Percentiles rank a stretch among this genome's conserved stretches.
These are phyloP conservation scores for Elephantulus edwardii DNA, from an alignment of 2,113 vertebrate species.

Conservation along the genomic window DNA sequence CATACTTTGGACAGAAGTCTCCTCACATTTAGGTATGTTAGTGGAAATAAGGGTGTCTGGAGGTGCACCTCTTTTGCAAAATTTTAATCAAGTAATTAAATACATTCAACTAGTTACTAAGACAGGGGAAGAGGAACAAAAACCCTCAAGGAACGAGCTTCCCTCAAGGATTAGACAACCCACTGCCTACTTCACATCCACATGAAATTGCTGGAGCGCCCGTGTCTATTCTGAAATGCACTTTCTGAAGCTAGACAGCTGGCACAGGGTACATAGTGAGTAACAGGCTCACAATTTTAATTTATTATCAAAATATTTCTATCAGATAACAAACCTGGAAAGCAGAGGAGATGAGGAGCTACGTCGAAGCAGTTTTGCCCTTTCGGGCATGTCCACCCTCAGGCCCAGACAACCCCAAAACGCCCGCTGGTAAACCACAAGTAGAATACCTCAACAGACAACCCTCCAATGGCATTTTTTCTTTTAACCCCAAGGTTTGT, in stretches of 20 bases:
- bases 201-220: background rate
- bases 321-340: constrained; percentile 78
- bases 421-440: constrained; percentile 69
- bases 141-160: background rate
- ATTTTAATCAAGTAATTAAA: background rate
- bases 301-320: constrained; percentile 85
- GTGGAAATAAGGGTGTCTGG: constrained; percentile 5
- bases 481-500: constrained; percentile 65
- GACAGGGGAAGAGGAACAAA: background rate
- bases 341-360: constrained; percentile 64
- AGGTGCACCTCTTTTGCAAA: background rate
- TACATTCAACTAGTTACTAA: background rate
- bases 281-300: constrained; percentile 70
- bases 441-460: constrained; percentile 70
- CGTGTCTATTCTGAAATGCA: background rate
- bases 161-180: background rate
- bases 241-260: background rate
- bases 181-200: fast-evolving
- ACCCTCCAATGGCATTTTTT: constrained; percentile 60
- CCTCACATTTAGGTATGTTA: constrained; percentile 2
- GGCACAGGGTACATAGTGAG: background rate
- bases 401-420: constrained; percentile 71
- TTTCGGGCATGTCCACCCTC: constrained; percentile 60
- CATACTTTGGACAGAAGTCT: background rate
- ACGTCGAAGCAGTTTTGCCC: constrained; percentile 47